Conservation (phyloP, 2,113 vertebrate species). For the Mormyrus iriodes region DNA sequence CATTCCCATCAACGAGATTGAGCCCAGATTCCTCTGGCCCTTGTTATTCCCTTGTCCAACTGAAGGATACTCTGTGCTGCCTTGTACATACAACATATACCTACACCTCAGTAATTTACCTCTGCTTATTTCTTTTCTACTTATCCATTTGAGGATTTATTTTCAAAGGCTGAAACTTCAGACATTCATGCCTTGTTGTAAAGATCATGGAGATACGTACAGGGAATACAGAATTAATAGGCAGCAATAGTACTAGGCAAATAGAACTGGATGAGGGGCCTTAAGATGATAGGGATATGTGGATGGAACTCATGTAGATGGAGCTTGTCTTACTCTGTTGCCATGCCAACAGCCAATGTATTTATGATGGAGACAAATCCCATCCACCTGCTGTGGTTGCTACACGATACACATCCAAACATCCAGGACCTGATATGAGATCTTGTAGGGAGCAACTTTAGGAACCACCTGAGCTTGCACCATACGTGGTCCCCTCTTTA, state of each 20-base stretch:
- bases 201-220: neutral
- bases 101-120: neutral
- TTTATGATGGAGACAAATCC: neutral
- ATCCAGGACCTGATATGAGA: neutral
- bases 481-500: neutral
- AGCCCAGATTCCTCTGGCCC: neutral
- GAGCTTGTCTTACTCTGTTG: conserved; percentile 3
- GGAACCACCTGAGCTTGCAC: neutral
- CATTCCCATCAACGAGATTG: neutral
- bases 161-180: neutral
- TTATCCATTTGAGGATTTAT: neutral
- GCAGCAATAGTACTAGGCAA: neutral
- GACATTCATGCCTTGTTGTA: neutral
- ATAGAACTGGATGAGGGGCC: neutral
- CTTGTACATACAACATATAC: neutral
- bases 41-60: neutral
- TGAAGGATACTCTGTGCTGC: neutral
- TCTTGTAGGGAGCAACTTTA: neutral
- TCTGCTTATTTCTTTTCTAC: neutral
- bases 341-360: conserved; percentile 5
- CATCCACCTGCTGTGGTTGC: neutral
- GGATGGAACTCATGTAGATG: neutral
- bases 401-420: neutral
- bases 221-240: neutral
- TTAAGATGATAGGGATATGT: neutral